Conservation (phyloP, 2,113 vertebrate species). For the Psittacara wagleri region DNA sequence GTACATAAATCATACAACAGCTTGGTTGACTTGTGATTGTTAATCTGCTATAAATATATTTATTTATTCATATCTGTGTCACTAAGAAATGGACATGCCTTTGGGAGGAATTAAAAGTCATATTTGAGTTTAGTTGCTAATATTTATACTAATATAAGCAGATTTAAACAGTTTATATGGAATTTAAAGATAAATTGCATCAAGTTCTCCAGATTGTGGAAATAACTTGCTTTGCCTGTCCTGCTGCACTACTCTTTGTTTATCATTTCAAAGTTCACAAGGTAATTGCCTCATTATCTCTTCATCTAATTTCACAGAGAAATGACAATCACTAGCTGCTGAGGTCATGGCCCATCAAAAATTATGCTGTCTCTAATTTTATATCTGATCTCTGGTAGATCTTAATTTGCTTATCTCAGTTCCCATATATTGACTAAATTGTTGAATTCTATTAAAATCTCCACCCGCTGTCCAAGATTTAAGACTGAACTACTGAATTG, state of each 20-base stretch:
- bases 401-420: conserved; percentile 58
- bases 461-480: conserved; percentile 51
- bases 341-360: conserved; percentile 61
- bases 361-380: conserved; percentile 51
- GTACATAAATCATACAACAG: not conserved
- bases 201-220: not conserved
- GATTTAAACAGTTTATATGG: not conserved
- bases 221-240: conserved; percentile 17
- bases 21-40: not conserved
- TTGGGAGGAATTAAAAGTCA: not conserved
- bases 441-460: conserved; percentile 62
- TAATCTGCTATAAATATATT: not conserved
- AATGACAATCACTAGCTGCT: conserved; percentile 41
- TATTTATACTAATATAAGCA: conserved; percentile 13
- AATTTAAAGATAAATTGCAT: conserved; percentile 15
- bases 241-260: conserved; percentile 34
- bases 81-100: not conserved
- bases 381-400: conserved; percentile 44
- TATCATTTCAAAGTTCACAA: conserved; percentile 42
- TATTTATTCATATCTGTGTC: not conserved
- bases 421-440: conserved; percentile 37
- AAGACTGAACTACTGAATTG: conserved; percentile 46
- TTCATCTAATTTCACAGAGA: conserved; percentile 52
- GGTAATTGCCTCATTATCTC: conserved; percentile 42
- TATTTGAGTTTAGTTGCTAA: not conserved